phyloP scores from a whole-genome alignment of 2,113 vertebrate genomes.

The Oreotrochilus melanogaster region DNA sequence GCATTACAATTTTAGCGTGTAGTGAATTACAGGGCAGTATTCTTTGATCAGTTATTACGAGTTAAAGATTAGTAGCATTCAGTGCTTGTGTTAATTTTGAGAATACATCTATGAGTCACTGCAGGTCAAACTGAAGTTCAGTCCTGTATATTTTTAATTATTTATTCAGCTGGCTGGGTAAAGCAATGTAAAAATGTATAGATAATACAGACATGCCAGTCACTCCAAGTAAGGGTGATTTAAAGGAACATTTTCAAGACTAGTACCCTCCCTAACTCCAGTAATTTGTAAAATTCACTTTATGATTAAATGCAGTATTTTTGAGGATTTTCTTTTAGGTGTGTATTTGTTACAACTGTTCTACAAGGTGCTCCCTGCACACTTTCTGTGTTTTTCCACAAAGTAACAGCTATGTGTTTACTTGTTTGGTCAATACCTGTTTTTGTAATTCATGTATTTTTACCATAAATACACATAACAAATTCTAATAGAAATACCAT shows the following conservation, averaged over 20 bases:
- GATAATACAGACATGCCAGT: background rate
- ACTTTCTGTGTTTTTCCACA: background rate
- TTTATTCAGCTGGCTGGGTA: slow-evolving; percentile 27
- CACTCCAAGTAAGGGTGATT: background rate
- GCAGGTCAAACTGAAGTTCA: slow-evolving; percentile 53
- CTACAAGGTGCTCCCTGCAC: background rate
- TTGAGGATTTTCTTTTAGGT: background rate
- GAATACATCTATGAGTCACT: slow-evolving; percentile 28
- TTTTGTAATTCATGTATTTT: background rate
- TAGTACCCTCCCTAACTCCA: background rate
- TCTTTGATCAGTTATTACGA: slow-evolving; percentile 64
- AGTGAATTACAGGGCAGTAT: slow-evolving; percentile 53
- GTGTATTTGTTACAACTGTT: background rate
- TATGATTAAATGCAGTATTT: background rate
- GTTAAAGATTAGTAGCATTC: slow-evolving; percentile 36
- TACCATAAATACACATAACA: background rate
- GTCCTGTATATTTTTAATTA: slow-evolving; percentile 45
- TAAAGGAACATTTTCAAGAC: background rate
- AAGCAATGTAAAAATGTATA: background rate
- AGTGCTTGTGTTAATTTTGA: slow-evolving; percentile 59
- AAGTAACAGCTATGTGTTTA: background rate
- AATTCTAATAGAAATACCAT: background rate
- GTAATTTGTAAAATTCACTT: background rate
- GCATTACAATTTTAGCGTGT: slow-evolving; percentile 35
- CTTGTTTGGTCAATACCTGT: background rate